A percentile compares a stretch with the other conserved stretches of the same genome.
Evolutionary conservation across 2,797 vertebrate species (phyloP).

Genomic region (Coregonus sp.): DNA sequence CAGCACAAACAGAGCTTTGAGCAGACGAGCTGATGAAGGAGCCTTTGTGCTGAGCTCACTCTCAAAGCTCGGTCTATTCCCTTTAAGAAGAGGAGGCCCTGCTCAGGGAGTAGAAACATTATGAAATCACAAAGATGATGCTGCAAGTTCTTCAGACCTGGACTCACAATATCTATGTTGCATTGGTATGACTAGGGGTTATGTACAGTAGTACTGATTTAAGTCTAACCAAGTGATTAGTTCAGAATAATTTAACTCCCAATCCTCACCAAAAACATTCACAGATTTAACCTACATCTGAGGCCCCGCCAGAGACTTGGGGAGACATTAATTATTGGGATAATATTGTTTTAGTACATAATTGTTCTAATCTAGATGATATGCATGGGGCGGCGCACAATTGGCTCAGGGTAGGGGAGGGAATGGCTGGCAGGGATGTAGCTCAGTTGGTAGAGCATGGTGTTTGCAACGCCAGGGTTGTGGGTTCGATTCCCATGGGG

Average conservation of each 20-base stretch:
- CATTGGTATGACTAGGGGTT: background rate
- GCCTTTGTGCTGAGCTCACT: background rate
- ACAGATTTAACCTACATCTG: conserved; percentile 4
- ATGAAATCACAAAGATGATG: background rate
- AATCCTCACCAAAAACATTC: background rate
- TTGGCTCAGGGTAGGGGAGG: no score
- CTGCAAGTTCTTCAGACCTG: background rate
- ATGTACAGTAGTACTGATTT: background rate
- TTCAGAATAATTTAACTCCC: background rate
- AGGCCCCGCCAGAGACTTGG: background rate
- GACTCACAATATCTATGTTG: background rate
- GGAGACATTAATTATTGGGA: background rate
- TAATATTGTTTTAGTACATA: background rate
- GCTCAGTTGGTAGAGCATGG: no score
- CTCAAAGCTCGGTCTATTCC: background rate
- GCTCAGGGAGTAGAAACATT: no score
- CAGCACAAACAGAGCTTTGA: conserved; percentile 2
- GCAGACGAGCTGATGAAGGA: conserved; percentile 13
- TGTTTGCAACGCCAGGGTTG: no score
- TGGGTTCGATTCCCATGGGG: no score
- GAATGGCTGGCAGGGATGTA: no score
- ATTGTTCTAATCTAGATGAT: background rate
- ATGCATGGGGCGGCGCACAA: no score
- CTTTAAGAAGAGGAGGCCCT: background rate
- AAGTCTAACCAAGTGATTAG: background rate